These are phyloP conservation scores for Zonotrichia leucophrys DNA, from an alignment of 2,113 vertebrate species.

Conservation along the genomic window DNA sequence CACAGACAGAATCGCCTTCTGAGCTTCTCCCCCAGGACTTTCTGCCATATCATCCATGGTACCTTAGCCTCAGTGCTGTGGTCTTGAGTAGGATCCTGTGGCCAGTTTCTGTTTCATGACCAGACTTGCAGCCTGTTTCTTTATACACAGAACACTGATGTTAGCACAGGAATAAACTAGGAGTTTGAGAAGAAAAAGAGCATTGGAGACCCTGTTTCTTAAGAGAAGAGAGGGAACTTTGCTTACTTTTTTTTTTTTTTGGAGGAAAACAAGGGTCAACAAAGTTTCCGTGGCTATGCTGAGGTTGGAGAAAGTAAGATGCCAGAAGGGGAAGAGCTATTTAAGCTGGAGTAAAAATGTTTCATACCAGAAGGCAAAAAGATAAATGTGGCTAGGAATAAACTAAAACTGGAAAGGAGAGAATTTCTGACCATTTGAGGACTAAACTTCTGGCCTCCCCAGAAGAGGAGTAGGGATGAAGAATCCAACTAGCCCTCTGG, in stretches of 20 bases:
- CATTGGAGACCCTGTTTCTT: neutral
- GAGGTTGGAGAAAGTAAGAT: neutral
- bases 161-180: neutral
- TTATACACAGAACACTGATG: neutral
- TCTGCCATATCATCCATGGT: neutral
- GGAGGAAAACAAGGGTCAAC: neutral
- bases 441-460: neutral
- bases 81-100: neutral
- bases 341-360: constrained; percentile 8
- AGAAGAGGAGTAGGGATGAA: neutral
- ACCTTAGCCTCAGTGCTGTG: neutral
- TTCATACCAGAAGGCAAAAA: constrained; percentile 17
- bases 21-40: neutral
- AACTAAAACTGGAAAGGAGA: neutral
- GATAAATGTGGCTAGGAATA: neutral
- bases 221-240: neutral
- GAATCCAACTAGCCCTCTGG: neutral
- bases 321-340: neutral
- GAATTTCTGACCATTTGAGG: neutral
- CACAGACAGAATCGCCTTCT: neutral
- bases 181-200: neutral
- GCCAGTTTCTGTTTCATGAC: neutral
- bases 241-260: neutral
- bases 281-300: neutral
- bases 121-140: neutral